Conservation (phyloP, 1,140 invertebrate species). For the Macrocentrus cingulum region DNA sequence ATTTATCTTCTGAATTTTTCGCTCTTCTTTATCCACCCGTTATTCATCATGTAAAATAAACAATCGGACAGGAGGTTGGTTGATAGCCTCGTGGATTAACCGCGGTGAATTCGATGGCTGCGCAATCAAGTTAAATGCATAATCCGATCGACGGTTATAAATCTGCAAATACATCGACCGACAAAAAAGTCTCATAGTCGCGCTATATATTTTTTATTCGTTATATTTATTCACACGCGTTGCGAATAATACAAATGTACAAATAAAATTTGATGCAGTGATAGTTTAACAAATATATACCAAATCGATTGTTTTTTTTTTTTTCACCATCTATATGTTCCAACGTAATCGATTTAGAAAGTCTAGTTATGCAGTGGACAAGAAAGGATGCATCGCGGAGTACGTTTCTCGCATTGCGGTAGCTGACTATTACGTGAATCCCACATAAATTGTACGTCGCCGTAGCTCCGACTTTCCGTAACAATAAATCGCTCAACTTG, state of each 20-base stretch:
- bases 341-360: constrained; percentile 6
- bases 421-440: constrained; percentile 35
- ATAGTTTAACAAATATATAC: too few species aligned
- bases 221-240: not conserved
- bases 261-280: constrained; percentile 1
- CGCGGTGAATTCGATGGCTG: constrained; percentile 23
- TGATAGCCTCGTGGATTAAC: constrained; percentile 25
- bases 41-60: constrained; percentile 31
- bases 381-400: constrained; percentile 10
- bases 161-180: constrained; percentile 29
- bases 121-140: constrained; percentile 30
- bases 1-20: not conserved
- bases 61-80: constrained; percentile 24
- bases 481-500: constrained; percentile 32
- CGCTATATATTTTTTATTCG: not conserved
- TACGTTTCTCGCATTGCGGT: constrained; percentile 23
- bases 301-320: not conserved
- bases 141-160: constrained; percentile 29
- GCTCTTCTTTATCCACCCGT: constrained; percentile 8
- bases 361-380: not conserved
- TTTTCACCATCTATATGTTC: not conserved
- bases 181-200: constrained; percentile 23
- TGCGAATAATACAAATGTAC: not conserved
- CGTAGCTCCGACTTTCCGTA: constrained; percentile 30
- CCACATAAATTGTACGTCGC: constrained; percentile 33